Conservation (phyloP, 92 coral and sea anemone genomes). For the Epizoanthus ramosus region DNA sequence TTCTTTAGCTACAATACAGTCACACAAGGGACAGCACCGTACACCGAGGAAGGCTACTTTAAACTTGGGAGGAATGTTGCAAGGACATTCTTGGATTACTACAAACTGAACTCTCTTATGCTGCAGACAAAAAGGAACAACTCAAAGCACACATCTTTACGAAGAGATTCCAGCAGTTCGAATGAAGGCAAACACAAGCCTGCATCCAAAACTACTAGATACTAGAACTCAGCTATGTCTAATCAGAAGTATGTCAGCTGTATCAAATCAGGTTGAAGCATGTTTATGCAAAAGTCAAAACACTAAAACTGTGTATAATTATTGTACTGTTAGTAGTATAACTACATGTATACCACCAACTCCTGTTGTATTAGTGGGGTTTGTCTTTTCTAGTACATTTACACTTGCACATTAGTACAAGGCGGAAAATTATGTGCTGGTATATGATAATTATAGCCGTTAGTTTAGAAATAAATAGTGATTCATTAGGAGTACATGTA, state of each 20-base stretch:
- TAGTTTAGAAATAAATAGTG: too few relatives aligned
- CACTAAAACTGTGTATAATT: too few relatives aligned
- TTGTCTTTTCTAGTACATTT: too few relatives aligned
- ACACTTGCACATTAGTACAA: too few relatives aligned
- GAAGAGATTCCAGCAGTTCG: constrained; percentile 53
- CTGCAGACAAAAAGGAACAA: constrained; percentile 51
- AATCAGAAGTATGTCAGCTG: background rate
- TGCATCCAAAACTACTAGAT: constrained; percentile 2
- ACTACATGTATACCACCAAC: too few relatives aligned
- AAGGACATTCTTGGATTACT: constrained; percentile 90
- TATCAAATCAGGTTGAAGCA: too few relatives aligned
- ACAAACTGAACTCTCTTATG: constrained; percentile 82
- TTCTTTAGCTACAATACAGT: constrained; percentile 89
- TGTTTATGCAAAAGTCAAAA: too few relatives aligned
- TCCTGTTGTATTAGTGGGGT: too few relatives aligned
- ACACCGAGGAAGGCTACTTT: constrained; percentile 93
- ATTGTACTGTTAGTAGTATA: too few relatives aligned
- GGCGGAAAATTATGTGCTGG: too few relatives aligned
- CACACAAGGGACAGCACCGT: constrained; percentile 81
- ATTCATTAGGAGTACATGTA: too few relatives aligned
- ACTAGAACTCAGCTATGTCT: background rate
- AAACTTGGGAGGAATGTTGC: constrained; percentile 96
- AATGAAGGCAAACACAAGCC: constrained; percentile 36
- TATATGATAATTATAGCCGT: too few relatives aligned
- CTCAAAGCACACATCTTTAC: constrained; percentile 48